Percentiles rank a stretch among this genome's conserved stretches.
Conservation (phyloP, 2,888 invertebrate species). For the Plagodis dolabraria region DNA sequence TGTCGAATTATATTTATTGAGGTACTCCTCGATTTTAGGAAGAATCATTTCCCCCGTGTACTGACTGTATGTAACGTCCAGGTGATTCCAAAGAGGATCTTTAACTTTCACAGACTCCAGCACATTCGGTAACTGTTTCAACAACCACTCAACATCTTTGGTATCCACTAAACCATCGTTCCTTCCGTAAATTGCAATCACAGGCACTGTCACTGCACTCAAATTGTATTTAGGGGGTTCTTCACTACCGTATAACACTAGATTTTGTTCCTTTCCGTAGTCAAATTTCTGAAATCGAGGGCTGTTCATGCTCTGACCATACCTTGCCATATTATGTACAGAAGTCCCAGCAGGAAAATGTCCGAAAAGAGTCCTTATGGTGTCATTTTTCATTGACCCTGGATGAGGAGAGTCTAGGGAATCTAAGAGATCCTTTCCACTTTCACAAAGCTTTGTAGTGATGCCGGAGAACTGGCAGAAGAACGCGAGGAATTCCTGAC, state of each 20-base stretch:
- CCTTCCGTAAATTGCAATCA: conserved; percentile 60
- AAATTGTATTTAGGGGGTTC: conserved; percentile 61
- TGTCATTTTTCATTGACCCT: conserved; percentile 58
- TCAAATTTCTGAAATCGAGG: conserved; percentile 62
- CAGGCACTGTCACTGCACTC: conserved; percentile 55
- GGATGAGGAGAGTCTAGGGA: conserved; percentile 48
- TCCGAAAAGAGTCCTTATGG: conserved; percentile 50
- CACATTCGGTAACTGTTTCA: conserved; percentile 81
- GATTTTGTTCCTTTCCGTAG: conserved; percentile 57
- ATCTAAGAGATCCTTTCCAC: conserved; percentile 47
- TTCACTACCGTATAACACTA: conserved; percentile 53
- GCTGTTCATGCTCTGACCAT: conserved; percentile 58
- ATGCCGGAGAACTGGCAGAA: conserved; percentile 55
- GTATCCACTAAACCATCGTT: conserved; percentile 86
- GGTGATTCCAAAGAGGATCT: conserved; percentile 64
- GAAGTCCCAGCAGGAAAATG: conserved; percentile 68
- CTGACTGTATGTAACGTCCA: conserved; percentile 45
- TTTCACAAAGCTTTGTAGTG: conserved; percentile 50
- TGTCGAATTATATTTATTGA: conserved; percentile 28
- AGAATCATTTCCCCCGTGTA: conserved; percentile 40
- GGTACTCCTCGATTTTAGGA: conserved; percentile 72
- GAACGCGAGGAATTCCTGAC: conserved; percentile 56
- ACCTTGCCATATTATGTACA: conserved; percentile 58
- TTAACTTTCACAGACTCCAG: conserved; percentile 82
- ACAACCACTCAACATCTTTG: conserved; percentile 82